Evolutionary conservation across 2,888 invertebrate species (phyloP).

Genomic region (Lycophotia porphyrea): DNA sequence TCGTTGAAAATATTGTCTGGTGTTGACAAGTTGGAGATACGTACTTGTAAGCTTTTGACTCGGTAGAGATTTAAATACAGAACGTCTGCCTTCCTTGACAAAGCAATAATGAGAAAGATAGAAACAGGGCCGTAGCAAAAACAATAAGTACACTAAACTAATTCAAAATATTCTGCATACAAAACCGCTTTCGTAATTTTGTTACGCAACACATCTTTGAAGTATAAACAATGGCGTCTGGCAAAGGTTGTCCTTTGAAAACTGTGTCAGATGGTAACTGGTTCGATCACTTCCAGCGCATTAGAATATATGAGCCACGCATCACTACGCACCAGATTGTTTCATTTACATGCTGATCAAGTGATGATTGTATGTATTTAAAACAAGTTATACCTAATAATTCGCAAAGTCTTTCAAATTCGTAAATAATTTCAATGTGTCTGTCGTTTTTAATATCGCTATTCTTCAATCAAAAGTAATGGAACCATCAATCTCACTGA

Average conservation of each 20-base stretch:
- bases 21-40: neutral
- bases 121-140: slow-evolving; percentile 23
- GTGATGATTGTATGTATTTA: slow-evolving; percentile 14
- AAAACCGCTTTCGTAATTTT: slow-evolving; percentile 71
- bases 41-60: neutral
- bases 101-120: slow-evolving; percentile 9
- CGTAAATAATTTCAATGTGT: neutral
- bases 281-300: slow-evolving; percentile 71
- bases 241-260: slow-evolving; percentile 84
- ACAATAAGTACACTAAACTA: slow-evolving; percentile 47
- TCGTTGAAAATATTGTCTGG: neutral
- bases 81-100: slow-evolving; percentile 5
- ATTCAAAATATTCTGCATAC: slow-evolving; percentile 61
- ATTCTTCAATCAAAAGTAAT: slow-evolving; percentile 6
- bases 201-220: slow-evolving; percentile 73
- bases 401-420: slow-evolving; percentile 1
- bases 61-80: slow-evolving; percentile 6
- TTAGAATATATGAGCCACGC: slow-evolving; percentile 49
- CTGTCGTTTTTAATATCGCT: neutral
- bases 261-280: slow-evolving; percentile 83
- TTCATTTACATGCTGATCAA: slow-evolving; percentile 25
- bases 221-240: slow-evolving; percentile 81
- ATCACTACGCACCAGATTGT: slow-evolving; percentile 27
- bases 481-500: slow-evolving; percentile 2
- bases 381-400: neutral